Evolutionary conservation across 1,140 invertebrate genomes (phyloP), one percentile per base, ranked within the genome.

Genomic region (Oryzaephilus surinamensis): DNA sequence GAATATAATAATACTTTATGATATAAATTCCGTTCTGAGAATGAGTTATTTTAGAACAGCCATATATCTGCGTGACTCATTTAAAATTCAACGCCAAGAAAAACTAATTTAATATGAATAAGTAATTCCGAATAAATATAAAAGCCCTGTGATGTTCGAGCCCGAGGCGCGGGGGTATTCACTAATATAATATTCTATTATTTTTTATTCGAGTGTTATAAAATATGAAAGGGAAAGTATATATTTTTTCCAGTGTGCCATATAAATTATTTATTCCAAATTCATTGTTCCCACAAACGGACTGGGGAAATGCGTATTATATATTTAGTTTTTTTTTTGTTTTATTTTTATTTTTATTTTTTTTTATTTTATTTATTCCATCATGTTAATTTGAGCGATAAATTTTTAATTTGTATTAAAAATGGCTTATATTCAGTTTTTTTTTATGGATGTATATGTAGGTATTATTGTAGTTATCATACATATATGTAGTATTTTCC

Each of bases 141-240:
- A 57, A 55, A 57, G 51, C 40, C 45, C 11, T 24, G 23, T 38
- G 47, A 45, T 45, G 52, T 41, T 42, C 43, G 24, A 21, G 38
- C 35, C 38, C 33, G 23, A 37, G 43, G 51, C 26, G 42, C 43
- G 49, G 45, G 38, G 43, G 50, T 46, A 58, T 58, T 52, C 50
- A 56, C 55, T 58, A 56, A 58, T 58, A 58, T 56, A 58, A 58
- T 58, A 58, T 58, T 58, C 55, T 58, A 58, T 58, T 58, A 58
- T 58, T 58, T 58, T 58, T 58, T 58, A 58, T 58, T 58, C 55
- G 51, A n/a, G 37, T 43, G 44, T 44, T 46, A 58, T 58, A 46
- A 56, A 56, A 53, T 56, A 58, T 58, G 45, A 46, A 58, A 43
- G 46, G 44, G 50, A 54, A 49, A n/a, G n/a, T n/a, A 54, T 55